Conservation (phyloP, 2,888 invertebrate genomes). For the Drosophila borealis region DNA sequence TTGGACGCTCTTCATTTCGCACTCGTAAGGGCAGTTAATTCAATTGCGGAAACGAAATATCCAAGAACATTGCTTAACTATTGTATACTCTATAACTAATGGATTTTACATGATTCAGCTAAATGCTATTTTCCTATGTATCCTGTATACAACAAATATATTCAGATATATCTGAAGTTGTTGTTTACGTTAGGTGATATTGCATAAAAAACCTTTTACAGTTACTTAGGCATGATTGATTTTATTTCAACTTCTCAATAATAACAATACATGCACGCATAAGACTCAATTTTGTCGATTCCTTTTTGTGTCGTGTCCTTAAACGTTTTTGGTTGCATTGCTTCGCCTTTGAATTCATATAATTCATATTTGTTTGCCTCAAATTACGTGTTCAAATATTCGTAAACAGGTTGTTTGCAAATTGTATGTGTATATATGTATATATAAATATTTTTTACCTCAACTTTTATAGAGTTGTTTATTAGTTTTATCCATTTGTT, state of each 20-base stretch:
- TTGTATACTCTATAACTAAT: conserved; percentile 25
- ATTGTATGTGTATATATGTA: neutral
- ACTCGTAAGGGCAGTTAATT: conserved; percentile 39
- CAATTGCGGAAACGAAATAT: conserved; percentile 60
- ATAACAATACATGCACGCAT: too few relatives aligned
- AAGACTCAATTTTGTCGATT: neutral
- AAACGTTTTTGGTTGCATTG: neutral
- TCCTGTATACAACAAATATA: too few relatives aligned
- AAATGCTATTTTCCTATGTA: too few relatives aligned
- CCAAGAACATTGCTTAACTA: neutral
- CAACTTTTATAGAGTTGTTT: conserved; percentile 24
- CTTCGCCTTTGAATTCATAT: neutral
- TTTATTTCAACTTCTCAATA: too few relatives aligned
- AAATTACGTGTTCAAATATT: neutral
- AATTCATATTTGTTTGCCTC: neutral
- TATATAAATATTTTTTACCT: neutral
- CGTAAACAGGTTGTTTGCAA: conserved; percentile 4
- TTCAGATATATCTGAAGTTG: too few relatives aligned
- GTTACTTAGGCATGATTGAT: too few relatives aligned
- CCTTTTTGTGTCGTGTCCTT: neutral
- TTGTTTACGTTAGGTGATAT: too few relatives aligned
- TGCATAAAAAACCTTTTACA: too few relatives aligned
- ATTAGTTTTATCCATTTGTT: conserved; percentile 17
- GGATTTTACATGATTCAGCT: neutral
- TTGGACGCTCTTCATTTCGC: conserved; percentile 3